These are phyloP conservation scores for Amblyjoppa fuscipennis DNA, from an alignment of 2,888 invertebrate genomes.

Conservation along the genomic window DNA sequence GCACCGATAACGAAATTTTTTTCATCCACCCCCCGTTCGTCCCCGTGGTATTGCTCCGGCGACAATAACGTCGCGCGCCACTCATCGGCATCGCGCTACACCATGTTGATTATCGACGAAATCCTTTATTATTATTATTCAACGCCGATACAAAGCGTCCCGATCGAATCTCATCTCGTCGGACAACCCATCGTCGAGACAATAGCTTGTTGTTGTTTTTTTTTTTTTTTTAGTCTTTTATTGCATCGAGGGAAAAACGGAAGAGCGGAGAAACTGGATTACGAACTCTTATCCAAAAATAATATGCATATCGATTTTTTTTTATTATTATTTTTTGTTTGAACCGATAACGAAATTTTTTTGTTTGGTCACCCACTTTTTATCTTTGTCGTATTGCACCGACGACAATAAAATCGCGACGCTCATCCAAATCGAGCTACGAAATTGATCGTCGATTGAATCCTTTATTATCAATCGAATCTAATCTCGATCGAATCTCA, in stretches of 20 bases:
- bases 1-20: not conserved
- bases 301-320: too few relatives aligned
- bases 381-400: not conserved
- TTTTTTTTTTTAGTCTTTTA: not conserved
- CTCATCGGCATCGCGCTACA: not conserved
- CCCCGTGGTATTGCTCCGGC: not conserved
- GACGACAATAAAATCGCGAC: not conserved
- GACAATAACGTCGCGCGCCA: not conserved
- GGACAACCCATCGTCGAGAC: conserved; percentile 20
- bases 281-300: too few relatives aligned
- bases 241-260: too few relatives aligned
- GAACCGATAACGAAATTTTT: not conserved
- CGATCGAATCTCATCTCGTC: conserved; percentile 43
- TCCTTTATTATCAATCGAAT: conserved; percentile 23
- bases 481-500: conserved; percentile 45
- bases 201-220: not conserved
- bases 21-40: too few relatives aligned
- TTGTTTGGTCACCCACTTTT: not conserved
- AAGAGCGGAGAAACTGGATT: not conserved
- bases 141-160: conserved; percentile 14
- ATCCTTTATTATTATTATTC: conserved; percentile 24
- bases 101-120: conserved; percentile 21
- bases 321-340: not conserved
- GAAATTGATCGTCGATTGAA: conserved; percentile 5
- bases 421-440: not conserved